phyloP scores from a whole-genome alignment of 2,113 vertebrate genomes.

The Noctilio leporinus region DNA sequence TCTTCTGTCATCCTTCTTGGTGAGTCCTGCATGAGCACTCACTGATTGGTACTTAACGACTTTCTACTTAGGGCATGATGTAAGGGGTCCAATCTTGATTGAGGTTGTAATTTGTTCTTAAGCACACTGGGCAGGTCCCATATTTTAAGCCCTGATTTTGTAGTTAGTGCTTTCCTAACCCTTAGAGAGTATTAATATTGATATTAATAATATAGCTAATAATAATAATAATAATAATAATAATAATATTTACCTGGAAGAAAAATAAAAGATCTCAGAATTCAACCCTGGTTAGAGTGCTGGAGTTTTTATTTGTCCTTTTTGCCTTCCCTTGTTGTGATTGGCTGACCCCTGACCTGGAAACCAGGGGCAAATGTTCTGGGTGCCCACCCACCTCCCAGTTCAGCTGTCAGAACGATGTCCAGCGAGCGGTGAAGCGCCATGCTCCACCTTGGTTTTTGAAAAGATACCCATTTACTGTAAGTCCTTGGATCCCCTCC shows the following conservation, averaged over 20 bases:
- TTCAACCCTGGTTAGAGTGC: not conserved
- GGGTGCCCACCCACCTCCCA: not conserved
- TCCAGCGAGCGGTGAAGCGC: not conserved
- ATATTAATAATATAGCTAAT: conserved; percentile 49
- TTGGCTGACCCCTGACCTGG: not conserved
- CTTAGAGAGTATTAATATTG: conserved; percentile 50
- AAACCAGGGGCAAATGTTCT: not conserved
- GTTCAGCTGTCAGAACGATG: not conserved
- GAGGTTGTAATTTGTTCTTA: not conserved
- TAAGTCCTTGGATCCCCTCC: not conserved
- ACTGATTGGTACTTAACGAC: not conserved
- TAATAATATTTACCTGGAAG: conserved; percentile 56
- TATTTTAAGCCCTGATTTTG: conserved; percentile 38
- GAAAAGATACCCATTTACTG: not conserved
- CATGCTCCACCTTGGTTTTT: not conserved
- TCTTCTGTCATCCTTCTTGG: not conserved
- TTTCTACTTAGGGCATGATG: not conserved
- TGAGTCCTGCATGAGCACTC: not conserved
- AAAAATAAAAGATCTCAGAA: conserved; percentile 56
- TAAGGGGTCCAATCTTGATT: not conserved
- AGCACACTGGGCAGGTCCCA: not conserved
- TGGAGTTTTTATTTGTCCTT: conserved; percentile 29
- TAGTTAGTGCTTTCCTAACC: conserved; percentile 27
- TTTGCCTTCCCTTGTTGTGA: not conserved
- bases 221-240: conserved; percentile 55